Percentiles rank a stretch among this genome's conserved stretches.
Evolutionary conservation across 2,888 invertebrate species (phyloP).

Genomic region (Campopleginae sp.): DNA sequence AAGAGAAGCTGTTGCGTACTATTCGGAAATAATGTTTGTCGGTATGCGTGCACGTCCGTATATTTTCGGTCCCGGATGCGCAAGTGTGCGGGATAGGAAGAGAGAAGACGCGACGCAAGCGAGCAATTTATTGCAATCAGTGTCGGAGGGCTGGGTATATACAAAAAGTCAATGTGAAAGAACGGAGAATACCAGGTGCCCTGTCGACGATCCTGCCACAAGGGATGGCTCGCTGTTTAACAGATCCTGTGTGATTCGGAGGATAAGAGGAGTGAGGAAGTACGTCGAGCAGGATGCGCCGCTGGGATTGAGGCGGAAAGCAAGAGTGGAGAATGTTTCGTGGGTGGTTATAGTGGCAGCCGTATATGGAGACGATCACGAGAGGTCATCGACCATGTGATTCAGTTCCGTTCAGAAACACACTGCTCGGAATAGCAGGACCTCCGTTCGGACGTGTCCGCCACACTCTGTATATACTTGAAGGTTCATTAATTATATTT

Average conservation of each 20-base stretch:
- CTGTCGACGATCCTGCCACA: conserved; percentile 49
- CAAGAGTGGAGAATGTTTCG: conserved; percentile 62
- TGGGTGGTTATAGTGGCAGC: conserved; percentile 62
- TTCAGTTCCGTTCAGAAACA: conserved; percentile 43
- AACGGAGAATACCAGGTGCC: conserved; percentile 53
- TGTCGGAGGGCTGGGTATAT: conserved; percentile 70
- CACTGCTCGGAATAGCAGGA: conserved; percentile 25
- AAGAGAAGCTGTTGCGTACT: conserved; percentile 44
- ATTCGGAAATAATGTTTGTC: conserved; percentile 15
- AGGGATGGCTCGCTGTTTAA: conserved; percentile 50
- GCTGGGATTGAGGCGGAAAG: conserved; percentile 55
- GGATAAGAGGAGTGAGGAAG: conserved; percentile 51
- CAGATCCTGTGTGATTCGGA: conserved; percentile 41
- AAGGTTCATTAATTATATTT: neutral
- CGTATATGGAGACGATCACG: conserved; percentile 58
- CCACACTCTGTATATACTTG: neutral
- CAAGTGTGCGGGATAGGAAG: conserved; percentile 36
- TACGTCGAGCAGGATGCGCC: conserved; percentile 58
- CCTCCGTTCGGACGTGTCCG: neutral
- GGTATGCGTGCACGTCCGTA: neutral
- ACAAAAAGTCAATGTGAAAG: conserved; percentile 62
- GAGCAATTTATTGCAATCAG: conserved; percentile 80
- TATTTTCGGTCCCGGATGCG: conserved; percentile 31
- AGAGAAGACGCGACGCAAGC: conserved; percentile 72
- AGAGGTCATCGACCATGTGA: conserved; percentile 57